Conservation (phyloP, 2,113 vertebrate species). For the Alligator mississippiensis region DNA sequence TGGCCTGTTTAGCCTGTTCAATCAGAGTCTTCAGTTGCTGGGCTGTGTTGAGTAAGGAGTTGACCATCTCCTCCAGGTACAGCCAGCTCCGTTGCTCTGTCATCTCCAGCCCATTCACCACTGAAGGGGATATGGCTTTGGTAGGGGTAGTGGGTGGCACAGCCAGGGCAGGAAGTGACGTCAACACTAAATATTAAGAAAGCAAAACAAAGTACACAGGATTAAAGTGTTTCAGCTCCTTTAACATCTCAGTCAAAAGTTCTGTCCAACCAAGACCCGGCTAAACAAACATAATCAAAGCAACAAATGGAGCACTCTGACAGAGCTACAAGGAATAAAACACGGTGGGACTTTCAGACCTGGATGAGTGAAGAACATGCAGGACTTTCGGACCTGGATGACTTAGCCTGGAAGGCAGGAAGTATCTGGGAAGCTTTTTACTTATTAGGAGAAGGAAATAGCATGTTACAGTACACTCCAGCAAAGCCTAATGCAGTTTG, state of each 20-base stretch:
- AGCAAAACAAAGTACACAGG: not conserved
- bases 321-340: not conserved
- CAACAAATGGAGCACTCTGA: not conserved
- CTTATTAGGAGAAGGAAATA: not conserved
- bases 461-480: not conserved
- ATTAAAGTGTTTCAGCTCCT: not conserved
- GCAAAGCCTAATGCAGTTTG: not conserved
- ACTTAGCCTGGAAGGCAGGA: not conserved
- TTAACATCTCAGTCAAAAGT: not conserved
- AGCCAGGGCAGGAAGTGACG: slow-evolving; percentile 89
- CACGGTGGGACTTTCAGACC: not conserved
- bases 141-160: slow-evolving; percentile 84
- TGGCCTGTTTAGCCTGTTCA: slow-evolving; percentile 90
- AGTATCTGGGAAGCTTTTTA: not conserved
- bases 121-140: slow-evolving; percentile 76
- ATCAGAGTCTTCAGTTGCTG: slow-evolving; percentile 95
- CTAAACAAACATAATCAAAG: not conserved
- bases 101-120: slow-evolving; percentile 85
- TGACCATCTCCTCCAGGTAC: slow-evolving; percentile 94
- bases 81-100: slow-evolving; percentile 88
- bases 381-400: not conserved
- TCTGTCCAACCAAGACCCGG: rapidly evolving
- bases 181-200: slow-evolving; percentile 79
- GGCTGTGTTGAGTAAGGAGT: slow-evolving; percentile 88
- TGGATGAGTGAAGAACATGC: rapidly evolving